Base-by-base conservation (phyloP, 2,113 vertebrate species). In the Tetrax tetrax region DNA sequence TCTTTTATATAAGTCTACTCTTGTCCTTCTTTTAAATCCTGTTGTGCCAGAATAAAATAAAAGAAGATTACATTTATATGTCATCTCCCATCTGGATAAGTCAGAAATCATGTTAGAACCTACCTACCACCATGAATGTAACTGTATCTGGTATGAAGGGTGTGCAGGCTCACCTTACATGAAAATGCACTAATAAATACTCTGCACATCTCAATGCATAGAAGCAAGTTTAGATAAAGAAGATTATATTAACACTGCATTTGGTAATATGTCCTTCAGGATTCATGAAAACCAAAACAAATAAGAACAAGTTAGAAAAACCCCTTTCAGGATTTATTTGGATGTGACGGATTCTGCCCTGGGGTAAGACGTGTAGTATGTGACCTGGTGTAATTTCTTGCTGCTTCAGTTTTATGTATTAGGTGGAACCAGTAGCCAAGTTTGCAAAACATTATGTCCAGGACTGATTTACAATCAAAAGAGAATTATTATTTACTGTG, bases 41-140 rank as follows among this genome's bases (percentile, higher is more conserved):
- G 33, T 93, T 90, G 29, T 83, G 35, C n/a, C 79, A 88, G 70
- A 92, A 90, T 35, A 69, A 85, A 96, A 93, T 71, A 68, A 75
- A 83, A 87, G 16, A 86, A 87, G 78, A 91, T 94, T 95, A 87
- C 35, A 68, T 91, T 93, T 93, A 43, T 94, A 90, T 86, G 75
- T 80, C 75, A 69, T 86, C 63, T 89, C 90, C 63, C 17, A 87
- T 85, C 87, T 76, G 53, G 66, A 45, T 92, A 93, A 90, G 41
- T 60, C 9, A 90, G 74, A 94, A 95, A 94, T 92, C 53, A 20
- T 61, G 33, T 88, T 92, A 90, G 71, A n/a, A 85, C 16, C 27
- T 83, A 57, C 13, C 69, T 61, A 41, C 35, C 31, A 69, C 66
- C 75, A 90, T 83, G 71, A 93, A 90, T 88, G 75, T 37, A 93